A percentile compares a stretch with the other conserved stretches of the same genome.
phyloP scores from a whole-genome alignment of 2,113 vertebrate genomes.

The Epinephelus fuscoguttatus region DNA sequence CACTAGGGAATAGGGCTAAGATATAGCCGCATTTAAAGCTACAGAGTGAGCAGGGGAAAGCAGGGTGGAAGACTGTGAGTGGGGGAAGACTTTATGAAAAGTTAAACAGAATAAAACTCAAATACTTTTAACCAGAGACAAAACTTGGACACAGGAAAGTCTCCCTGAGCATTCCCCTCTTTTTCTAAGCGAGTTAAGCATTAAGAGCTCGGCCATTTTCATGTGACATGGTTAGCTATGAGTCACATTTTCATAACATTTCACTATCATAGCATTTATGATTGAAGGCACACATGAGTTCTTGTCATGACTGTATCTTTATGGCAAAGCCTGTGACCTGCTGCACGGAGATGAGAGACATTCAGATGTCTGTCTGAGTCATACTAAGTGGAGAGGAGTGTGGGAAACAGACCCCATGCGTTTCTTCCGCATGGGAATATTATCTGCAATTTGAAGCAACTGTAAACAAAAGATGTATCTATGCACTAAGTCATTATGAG shows the following conservation, averaged over 20 bases:
- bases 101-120: neutral
- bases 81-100: conserved; percentile 31
- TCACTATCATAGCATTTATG: conserved; percentile 60
- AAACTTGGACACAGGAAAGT: conserved; percentile 1
- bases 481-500: conserved; percentile 15
- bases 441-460: conserved; percentile 36
- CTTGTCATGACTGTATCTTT: conserved; percentile 53
- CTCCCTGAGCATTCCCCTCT: neutral
- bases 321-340: conserved; percentile 33
- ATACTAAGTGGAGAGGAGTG: conserved; percentile 41
- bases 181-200: conserved; percentile 1
- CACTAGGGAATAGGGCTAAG: conserved; percentile 65
- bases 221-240: neutral
- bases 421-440: conserved; percentile 51
- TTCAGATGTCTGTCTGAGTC: conserved; percentile 41
- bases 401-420: conserved; percentile 64
- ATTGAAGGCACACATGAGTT: conserved; percentile 30
- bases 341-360: conserved; percentile 41
- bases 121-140: conserved; percentile 6
- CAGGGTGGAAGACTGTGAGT: conserved; percentile 22
- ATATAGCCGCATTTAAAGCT: conserved; percentile 73
- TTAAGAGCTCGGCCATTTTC: conserved; percentile 6
- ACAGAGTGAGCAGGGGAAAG: conserved; percentile 30
- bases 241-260: conserved; percentile 66
- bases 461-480: conserved; percentile 57